Percentiles rank a stretch among this genome's conserved stretches.
Evolutionary conservation across 1,140 invertebrate species (phyloP).

Genomic region (Heliconius nattereri): DNA sequence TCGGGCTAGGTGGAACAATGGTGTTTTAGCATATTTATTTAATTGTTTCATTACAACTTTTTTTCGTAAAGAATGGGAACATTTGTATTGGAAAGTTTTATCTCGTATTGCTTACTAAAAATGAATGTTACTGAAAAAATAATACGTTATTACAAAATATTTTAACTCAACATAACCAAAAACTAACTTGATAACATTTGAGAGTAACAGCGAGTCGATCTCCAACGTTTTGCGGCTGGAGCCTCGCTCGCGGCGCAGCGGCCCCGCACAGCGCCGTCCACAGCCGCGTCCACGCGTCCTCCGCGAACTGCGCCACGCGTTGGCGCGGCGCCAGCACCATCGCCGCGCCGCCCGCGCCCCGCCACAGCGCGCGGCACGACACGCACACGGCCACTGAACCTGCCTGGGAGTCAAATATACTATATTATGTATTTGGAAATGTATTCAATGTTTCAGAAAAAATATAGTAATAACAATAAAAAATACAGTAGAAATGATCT

Average conservation of each 20-base stretch:
- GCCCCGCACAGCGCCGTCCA: conserved; percentile 86
- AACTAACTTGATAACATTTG: conserved; percentile 87
- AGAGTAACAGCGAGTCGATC: conserved; percentile 89
- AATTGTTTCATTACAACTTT: no score
- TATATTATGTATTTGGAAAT: no score
- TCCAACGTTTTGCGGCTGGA: conserved; percentile 85
- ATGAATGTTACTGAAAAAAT: no score
- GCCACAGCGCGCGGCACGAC: conserved; percentile 87
- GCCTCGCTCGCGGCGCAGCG: conserved; percentile 82
- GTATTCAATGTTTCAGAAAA: no score
- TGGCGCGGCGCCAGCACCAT: conserved; percentile 91
- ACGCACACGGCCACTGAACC: conserved; percentile 76
- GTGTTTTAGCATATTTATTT: no score
- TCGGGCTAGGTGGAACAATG: conserved; percentile 83
- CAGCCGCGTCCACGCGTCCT: conserved; percentile 90
- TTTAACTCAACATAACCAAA: not conserved
- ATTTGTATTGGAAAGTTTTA: no score
- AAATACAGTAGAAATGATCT: no score
- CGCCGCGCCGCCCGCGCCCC: conserved; percentile 90
- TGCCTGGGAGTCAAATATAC: conserved; percentile 27
- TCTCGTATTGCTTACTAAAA: no score
- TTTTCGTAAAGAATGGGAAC: no score
- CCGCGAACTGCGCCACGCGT: conserved; percentile 88
- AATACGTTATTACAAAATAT: no score
- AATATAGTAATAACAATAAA: no score